These are phyloP conservation scores for Platygyra sinensis DNA, from an alignment of 64 coral and sea anemone genomes.

Conservation along the genomic window DNA sequence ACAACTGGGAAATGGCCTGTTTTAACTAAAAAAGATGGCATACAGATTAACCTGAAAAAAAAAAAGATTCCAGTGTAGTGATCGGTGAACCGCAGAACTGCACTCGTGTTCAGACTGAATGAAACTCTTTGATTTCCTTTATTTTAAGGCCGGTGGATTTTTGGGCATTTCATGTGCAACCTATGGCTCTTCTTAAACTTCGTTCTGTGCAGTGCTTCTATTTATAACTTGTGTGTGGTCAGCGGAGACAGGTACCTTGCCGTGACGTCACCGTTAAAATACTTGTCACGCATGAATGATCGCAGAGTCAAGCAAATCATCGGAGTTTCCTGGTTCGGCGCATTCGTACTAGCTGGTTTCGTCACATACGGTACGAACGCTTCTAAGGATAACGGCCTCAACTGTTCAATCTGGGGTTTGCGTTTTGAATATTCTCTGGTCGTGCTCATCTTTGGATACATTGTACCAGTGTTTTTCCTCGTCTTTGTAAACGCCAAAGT, in stretches of 20 bases:
- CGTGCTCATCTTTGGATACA: conserved; percentile 2
- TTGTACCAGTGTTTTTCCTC: conserved; percentile 41
- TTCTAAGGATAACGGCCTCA: not conserved
- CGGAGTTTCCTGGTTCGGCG: conserved; percentile 4
- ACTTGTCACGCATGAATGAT: conserved; percentile 46
- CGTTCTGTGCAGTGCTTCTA: conserved; percentile 52
- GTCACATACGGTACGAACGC: conserved; percentile 8
- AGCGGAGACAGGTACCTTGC: conserved; percentile 70
- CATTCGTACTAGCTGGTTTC: not conserved
- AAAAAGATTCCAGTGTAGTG: too few species aligned
- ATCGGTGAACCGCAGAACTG: too few species aligned
- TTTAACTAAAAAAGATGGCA: too few species aligned
- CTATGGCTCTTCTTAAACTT: conserved; percentile 54
- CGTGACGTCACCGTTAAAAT: conserved; percentile 58
- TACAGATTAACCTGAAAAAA: too few species aligned
- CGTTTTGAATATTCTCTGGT: conserved; percentile 16
- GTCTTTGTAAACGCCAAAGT: conserved; percentile 54
- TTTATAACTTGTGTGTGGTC: conserved; percentile 68
- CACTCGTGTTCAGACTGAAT: too few species aligned
- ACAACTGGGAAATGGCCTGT: too few species aligned
- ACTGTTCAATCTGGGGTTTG: conserved; percentile 35
- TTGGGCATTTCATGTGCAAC: conserved; percentile 38
- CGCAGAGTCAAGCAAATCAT: conserved; percentile 36
- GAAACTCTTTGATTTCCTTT: not conserved
- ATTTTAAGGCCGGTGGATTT: conserved; percentile 56